Base-by-base conservation (phyloP, 2,888 invertebrate genomes). In the Heliconius aoede region DNA sequence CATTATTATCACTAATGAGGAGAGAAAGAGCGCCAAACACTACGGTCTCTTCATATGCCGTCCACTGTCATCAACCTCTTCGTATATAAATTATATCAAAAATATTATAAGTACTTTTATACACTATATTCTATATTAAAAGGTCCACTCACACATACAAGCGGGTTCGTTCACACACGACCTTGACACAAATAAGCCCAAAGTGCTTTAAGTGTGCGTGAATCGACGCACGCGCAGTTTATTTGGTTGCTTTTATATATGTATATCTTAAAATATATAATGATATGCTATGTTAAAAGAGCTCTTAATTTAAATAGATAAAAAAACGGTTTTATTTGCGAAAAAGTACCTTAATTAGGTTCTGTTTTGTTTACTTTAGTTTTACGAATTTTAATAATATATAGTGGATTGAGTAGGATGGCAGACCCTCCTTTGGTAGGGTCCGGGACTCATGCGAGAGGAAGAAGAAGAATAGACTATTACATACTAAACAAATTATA, bases 161-260 rank as follows among this genome's bases (percentile, higher is more conserved):
- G 24, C 69, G 64, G 86, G 91, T 89, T 91, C 91, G 86, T 89
- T 91, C 90, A 90, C 91, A 83, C 83, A 81, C 78, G 84, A 85
- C 91, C 91, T 90, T 91, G 91, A 89, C 91, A 91, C 84, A 76
- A 82, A 83, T 84, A 78, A 78, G 75, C 21, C 46, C 60, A 74
- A 74, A 68, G 60, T 86, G 85, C 85, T 85, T 81, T 28, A 13
- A 13, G 40, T 60, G 36, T 72, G 60, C 36, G 60, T 36, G 36
- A 85, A 86, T 85, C 84, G 85, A 85, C 77, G 73, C 78, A 75
- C 78, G 73, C 80, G 80, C 81, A 81, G 68, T 61, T 69, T 36
- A 51, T 51, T 28, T 60, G 26, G 40, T 32, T n/a, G 21, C 60
- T 28, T 60, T 68, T 60, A 9, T 68, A n/a, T 24, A 58, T 65